phyloP scores from a whole-genome alignment of 2,888 invertebrate genomes.

The Patella pellucida region DNA sequence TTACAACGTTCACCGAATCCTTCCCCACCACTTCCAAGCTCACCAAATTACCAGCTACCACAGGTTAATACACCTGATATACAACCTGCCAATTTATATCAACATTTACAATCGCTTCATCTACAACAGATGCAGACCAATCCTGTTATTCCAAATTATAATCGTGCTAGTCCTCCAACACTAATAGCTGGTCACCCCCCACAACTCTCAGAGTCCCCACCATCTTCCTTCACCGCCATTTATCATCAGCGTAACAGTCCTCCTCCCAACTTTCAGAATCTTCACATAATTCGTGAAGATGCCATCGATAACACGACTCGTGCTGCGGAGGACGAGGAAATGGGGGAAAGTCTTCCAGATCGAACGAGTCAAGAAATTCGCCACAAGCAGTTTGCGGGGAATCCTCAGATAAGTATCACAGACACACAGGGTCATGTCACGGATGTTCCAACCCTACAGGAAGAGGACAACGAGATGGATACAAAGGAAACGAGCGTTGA shows the following conservation, averaged over 20 bases:
- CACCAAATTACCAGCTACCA: constrained; percentile 48
- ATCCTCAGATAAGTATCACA: constrained; percentile 91
- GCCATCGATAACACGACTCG: constrained; percentile 43
- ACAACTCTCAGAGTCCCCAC: constrained; percentile 1
- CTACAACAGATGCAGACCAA: constrained; percentile 55
- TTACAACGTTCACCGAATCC: constrained; percentile 54
- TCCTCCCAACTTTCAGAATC: constrained; percentile 67
- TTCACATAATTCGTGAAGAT: constrained; percentile 71
- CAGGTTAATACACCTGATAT: constrained; percentile 56
- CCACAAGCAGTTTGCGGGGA: constrained; percentile 67
- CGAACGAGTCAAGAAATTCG: constrained; percentile 26
- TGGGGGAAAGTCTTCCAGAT: constrained; percentile 25
- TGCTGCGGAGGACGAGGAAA: constrained; percentile 34
- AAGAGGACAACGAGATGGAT: constrained; percentile 22
- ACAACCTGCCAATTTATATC: constrained; percentile 66
- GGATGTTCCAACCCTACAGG: constrained; percentile 47
- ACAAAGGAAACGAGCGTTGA: constrained; percentile 14
- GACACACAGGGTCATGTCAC: constrained; percentile 83
- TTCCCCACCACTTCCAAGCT: constrained; percentile 56
- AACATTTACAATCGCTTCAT: constrained; percentile 72
- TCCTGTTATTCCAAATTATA: constrained; percentile 28
- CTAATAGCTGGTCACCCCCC: constrained; percentile 17
- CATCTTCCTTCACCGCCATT: constrained; percentile 13
- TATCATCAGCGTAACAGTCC: constrained; percentile 62
- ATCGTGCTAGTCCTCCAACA: constrained; percentile 26